Conservation (phyloP, 1,140 invertebrate genomes). For the Drosophila sturtevanti region DNA sequence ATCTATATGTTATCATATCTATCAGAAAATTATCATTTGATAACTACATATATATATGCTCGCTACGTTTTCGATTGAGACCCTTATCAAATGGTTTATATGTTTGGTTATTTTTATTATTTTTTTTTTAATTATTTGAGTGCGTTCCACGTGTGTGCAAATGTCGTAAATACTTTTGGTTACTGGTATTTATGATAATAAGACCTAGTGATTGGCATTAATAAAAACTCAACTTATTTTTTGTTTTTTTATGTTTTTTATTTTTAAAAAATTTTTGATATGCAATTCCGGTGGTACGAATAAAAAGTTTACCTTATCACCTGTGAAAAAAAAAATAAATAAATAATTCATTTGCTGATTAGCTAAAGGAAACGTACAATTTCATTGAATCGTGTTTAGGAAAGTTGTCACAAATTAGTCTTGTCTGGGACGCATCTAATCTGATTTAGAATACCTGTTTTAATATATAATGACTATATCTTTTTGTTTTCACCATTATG, state of each 20-base stretch:
- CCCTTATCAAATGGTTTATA: not conserved
- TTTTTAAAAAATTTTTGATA: not conserved
- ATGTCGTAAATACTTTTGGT: not conserved
- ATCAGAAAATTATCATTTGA: not conserved
- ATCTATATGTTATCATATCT: slow-evolving; percentile 40
- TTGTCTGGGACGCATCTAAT: not conserved
- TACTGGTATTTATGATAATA: not conserved
- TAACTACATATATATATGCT: not conserved
- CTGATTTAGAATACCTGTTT: not conserved
- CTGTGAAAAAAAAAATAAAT: not conserved
- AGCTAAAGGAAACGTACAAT: not conserved
- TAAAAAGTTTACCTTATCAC: not conserved
- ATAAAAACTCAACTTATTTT: not conserved
- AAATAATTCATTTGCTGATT: not conserved
- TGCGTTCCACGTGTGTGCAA: slow-evolving; percentile 1
- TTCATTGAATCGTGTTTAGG: not conserved
- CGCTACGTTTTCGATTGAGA: not conserved
- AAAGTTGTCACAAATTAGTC: not conserved
- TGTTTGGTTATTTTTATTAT: not conserved
- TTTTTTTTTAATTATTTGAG: not conserved
- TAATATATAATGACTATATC: not conserved
- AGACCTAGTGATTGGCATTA: not conserved
- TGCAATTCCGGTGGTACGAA: not conserved
- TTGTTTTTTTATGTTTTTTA: no score
- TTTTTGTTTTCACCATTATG: not conserved